Evolutionary conservation across 1,140 invertebrate species (phyloP).

Genomic region (Magallana angulata): DNA sequence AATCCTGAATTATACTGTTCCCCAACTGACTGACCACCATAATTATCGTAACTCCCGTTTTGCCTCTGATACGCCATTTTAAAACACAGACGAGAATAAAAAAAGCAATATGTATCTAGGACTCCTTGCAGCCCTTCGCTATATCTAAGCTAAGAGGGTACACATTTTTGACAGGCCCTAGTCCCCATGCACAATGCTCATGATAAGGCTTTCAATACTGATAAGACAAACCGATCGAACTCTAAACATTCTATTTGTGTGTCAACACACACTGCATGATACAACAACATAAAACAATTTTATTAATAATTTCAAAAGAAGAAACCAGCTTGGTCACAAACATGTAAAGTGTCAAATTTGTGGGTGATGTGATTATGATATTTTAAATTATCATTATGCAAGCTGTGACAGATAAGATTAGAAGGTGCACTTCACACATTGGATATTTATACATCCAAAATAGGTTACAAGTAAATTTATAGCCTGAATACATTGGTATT

Average conservation of each 20-base stretch:
- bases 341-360: no score
- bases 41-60: not conserved
- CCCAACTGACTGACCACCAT: not conserved
- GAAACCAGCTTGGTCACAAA: no score
- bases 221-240: slow-evolving; percentile 32
- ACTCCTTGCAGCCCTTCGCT: not conserved
- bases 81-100: not conserved
- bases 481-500: no score
- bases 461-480: no score
- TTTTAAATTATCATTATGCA: no score
- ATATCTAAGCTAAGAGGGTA: not conserved
- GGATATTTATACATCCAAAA: no score
- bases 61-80: slow-evolving; percentile 4
- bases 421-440: no score
- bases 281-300: no score
- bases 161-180: not conserved
- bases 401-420: no score
- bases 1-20: not conserved
- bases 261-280: not conserved
- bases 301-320: no score
- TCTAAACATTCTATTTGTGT: slow-evolving; percentile 7
- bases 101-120: not conserved
- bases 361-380: no score
- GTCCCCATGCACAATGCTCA: slow-evolving; percentile 20
- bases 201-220: slow-evolving; percentile 30